These are phyloP conservation scores for Epinephelus fuscoguttatus DNA, from an alignment of 2,113 vertebrate genomes.

Conservation along the genomic window DNA sequence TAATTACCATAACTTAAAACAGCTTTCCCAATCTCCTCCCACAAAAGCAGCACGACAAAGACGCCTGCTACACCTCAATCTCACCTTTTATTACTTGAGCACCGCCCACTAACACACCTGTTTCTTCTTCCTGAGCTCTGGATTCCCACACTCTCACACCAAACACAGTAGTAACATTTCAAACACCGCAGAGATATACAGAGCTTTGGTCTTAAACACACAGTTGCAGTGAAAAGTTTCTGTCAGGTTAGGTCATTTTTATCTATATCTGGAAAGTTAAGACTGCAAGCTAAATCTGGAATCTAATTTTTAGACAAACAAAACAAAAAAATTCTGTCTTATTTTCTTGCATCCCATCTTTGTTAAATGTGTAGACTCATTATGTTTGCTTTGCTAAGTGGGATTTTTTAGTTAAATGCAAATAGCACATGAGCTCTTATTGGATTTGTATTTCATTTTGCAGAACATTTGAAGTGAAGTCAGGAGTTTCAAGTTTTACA, in stretches of 20 bases:
- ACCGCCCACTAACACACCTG: background rate
- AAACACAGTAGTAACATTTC: background rate
- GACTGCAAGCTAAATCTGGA: background rate
- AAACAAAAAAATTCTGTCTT: too few relatives aligned
- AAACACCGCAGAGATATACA: background rate
- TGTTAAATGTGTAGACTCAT: background rate
- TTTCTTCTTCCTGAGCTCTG: background rate
- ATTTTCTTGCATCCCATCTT: background rate
- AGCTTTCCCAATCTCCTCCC: background rate
- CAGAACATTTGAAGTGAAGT: background rate
- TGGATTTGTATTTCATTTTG: background rate
- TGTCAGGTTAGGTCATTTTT: too few relatives aligned
- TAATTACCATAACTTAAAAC: background rate
- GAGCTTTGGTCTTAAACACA: background rate
- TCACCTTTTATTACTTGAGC: background rate
- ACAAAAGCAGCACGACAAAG: background rate
- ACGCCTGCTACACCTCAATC: background rate
- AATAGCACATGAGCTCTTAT: background rate
- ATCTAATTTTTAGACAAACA: background rate
- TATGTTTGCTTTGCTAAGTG: background rate
- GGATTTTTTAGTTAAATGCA: background rate
- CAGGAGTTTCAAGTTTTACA: background rate
- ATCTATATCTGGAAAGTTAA: too few relatives aligned
- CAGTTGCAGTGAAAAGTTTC: too few relatives aligned
- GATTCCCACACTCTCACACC: slow-evolving; percentile 4